Evolutionary conservation across 2,888 invertebrate species (phyloP).

Genomic region (Mimas tiliae): DNA sequence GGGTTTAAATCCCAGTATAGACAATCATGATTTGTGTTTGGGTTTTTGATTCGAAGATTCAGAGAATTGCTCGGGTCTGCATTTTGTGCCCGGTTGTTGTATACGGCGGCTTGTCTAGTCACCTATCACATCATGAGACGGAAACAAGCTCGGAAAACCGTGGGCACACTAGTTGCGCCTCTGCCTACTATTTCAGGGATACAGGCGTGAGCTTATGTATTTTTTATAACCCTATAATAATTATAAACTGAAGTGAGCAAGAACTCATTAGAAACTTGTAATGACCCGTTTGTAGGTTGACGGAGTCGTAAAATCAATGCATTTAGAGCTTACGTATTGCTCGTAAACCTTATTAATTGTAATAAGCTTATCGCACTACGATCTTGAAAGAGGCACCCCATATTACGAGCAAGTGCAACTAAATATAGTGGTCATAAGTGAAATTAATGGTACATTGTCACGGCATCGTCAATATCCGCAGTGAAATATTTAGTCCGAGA

Average conservation of each 20-base stretch:
- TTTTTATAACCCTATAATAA: no score
- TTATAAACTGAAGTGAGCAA: neutral
- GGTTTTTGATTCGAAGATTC: no score
- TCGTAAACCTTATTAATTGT: constrained; percentile 51
- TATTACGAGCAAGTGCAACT: constrained; percentile 42
- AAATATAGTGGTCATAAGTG: constrained; percentile 66
- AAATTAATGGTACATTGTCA: constrained; percentile 68
- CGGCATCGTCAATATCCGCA: constrained; percentile 46
- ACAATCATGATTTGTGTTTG: no score
- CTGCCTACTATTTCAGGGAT: no score
- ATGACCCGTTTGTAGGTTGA: constrained; percentile 28
- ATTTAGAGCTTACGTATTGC: constrained; percentile 42
- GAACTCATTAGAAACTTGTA: neutral
- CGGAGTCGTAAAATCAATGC: constrained; percentile 39
- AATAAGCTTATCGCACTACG: constrained; percentile 54
- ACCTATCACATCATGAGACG: no score
- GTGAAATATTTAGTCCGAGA: constrained; percentile 59
- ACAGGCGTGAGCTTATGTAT: no score
- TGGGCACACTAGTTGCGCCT: no score
- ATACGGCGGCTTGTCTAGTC: no score
- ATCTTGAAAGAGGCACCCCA: constrained; percentile 48
- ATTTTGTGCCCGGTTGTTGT: no score
- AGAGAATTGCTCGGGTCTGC: no score
- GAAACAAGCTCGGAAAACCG: no score
- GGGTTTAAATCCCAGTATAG: no score